These are phyloP conservation scores for Sinotaia quadrata DNA, from an alignment of 2,888 invertebrate species.

Conservation along the genomic window DNA sequence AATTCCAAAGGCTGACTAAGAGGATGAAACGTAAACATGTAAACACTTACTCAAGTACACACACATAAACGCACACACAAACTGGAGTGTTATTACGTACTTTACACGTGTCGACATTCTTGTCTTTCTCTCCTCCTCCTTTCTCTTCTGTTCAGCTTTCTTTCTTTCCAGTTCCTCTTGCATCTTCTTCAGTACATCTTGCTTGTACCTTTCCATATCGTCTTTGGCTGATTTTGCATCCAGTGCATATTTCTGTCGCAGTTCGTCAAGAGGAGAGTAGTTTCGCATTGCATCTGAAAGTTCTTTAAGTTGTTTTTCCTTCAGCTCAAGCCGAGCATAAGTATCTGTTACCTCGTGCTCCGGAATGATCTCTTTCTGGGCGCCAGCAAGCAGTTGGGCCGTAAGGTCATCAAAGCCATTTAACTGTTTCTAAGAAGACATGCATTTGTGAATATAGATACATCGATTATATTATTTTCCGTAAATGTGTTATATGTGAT, in stretches of 20 bases:
- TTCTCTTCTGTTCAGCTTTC: conserved; percentile 53
- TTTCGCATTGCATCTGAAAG: conserved; percentile 65
- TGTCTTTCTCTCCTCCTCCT: conserved; percentile 58
- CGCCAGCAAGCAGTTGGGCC: conserved; percentile 50
- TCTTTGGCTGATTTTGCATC: conserved; percentile 53
- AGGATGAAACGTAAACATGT: too few relatives aligned
- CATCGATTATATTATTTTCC: too few relatives aligned
- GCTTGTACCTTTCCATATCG: conserved; percentile 52
- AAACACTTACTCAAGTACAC: too few relatives aligned
- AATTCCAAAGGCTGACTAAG: too few relatives aligned
- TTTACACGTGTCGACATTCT: conserved; percentile 26
- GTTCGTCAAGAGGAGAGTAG: conserved; percentile 57
- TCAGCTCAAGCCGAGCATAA: conserved; percentile 60
- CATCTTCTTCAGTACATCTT: conserved; percentile 55
- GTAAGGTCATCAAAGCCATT: conserved; percentile 66
- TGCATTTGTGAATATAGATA: background rate
- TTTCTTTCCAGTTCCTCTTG: conserved; percentile 56
- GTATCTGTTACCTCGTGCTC: conserved; percentile 60
- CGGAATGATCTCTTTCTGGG: conserved; percentile 55
- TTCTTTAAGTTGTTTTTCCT: conserved; percentile 65
- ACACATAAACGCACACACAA: too few relatives aligned
- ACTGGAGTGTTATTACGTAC: conserved; percentile 23
- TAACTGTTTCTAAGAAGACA: conserved; percentile 52
- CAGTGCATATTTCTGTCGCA: conserved; percentile 62
- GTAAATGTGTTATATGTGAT: background rate